A percentile compares a stretch with the other conserved stretches of the same genome.
phyloP scores from a whole-genome alignment of 2,797 vertebrate genomes.

The Phataginus tricuspis region DNA sequence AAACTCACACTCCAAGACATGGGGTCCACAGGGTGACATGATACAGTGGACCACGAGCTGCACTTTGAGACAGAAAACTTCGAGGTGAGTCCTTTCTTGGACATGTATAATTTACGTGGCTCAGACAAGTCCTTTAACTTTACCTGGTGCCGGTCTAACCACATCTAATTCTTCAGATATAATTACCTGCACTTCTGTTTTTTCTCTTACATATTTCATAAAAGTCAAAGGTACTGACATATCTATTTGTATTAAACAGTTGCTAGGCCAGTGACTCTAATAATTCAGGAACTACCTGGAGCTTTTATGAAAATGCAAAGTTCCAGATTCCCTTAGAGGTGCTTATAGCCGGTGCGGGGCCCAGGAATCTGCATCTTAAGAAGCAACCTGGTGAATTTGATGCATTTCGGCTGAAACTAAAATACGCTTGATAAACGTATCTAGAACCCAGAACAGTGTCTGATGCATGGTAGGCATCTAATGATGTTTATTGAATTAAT shows the following conservation, averaged over 20 bases:
- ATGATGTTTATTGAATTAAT: background rate
- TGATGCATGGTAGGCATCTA: background rate
- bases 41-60: background rate
- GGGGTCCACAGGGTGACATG: background rate
- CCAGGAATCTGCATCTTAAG: background rate
- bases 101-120: background rate
- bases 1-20: background rate
- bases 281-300: background rate
- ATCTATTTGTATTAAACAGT: background rate
- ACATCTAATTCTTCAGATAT: background rate
- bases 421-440: background rate
- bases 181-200: background rate
- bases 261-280: background rate
- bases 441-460: background rate
- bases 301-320: background rate
- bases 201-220: background rate
- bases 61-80: background rate
- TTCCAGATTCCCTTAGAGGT: background rate
- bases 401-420: background rate
- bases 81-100: rapidly evolving
- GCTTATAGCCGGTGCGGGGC: background rate
- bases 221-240: background rate
- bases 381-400: background rate
- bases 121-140: background rate
- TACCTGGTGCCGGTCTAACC: background rate